Percentiles rank a stretch among this genome's conserved stretches.
These are phyloP conservation scores for Dermatemys mawii DNA, from an alignment of 2,113 vertebrate genomes.

Conservation along the genomic window DNA sequence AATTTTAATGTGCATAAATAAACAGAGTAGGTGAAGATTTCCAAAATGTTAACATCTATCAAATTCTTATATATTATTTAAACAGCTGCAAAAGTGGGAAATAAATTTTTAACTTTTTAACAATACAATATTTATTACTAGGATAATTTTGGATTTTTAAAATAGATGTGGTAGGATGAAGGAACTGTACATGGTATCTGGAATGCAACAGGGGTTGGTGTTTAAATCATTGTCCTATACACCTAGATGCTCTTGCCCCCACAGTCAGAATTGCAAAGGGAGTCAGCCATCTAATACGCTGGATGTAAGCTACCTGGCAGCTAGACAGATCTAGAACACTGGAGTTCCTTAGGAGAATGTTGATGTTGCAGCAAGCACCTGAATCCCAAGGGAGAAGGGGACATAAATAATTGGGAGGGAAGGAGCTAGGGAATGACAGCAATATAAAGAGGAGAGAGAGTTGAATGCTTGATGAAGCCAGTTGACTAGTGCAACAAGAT, in stretches of 20 bases:
- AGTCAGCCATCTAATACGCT: background rate
- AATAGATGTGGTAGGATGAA: background rate
- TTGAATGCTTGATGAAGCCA: background rate
- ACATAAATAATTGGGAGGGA: background rate
- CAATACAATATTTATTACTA: background rate
- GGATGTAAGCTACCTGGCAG: background rate
- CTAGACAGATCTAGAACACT: background rate
- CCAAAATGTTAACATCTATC: background rate
- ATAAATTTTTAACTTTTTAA: slow-evolving; percentile 28
- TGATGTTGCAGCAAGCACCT: background rate
- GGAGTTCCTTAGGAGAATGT: background rate
- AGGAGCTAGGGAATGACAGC: background rate
- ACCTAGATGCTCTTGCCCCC: background rate
- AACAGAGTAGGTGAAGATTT: background rate
- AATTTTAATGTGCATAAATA: slow-evolving; percentile 14
- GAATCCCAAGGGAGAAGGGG: background rate
- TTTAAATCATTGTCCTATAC: background rate
- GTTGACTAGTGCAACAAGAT: background rate
- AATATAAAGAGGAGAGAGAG: background rate
- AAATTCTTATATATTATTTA: slow-evolving; percentile 44
- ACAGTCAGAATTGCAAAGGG: background rate
- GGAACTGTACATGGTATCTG: background rate
- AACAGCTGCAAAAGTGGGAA: background rate
- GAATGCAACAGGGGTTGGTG: background rate
- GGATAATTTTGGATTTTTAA: background rate